Base-by-base conservation (phyloP, 2,888 invertebrate genomes). In the Tholera decimalis region DNA sequence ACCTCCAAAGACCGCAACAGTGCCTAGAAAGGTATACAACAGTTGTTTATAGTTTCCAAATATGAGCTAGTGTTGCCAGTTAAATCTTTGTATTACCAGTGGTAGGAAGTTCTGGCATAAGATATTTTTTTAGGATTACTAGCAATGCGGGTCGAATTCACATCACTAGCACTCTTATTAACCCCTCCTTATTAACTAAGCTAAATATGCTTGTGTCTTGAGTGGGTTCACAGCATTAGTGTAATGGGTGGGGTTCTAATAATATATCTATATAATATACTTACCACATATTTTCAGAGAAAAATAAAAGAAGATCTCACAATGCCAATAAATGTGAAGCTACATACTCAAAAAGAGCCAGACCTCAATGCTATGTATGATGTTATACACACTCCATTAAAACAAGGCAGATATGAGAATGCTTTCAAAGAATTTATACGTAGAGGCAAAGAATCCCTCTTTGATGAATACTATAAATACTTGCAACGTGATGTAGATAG, bases 351-450 rank as follows among this genome's bases (percentile, higher is more conserved):
- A 1, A 89, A 85, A 18, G 86, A 89, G 8, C 92, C 91, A 22
- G 93, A 94, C 46, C 84, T 93, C 0, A 94, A 94, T 46, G 85
- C 86, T 0, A 92, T 91, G 0, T 92, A 91, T 50, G 93, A 95
- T 5, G 79, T 86, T 2, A 83, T 85, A 2, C 93, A 94, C 47
- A 88, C 85, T 28, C 92, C 93, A 0, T 62, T 91, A 55, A 89
- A 90, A 46, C 89, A 92, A 56, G 90, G 91, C 0, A 89, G 84
- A 69, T 89, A 89, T 30, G 93, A 93, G 39, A 94, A 92, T 37
- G 90, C 92, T 0, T 95, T 93, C 60, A 92, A 88, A 50, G 93
- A 93, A 60, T 95, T 94, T 70, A 87, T 94, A 0, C 86, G 93
- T 8, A 82, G 92, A 64, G 92, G 93, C 11, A 95, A 93, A 68